Base-by-base conservation (phyloP, 2,888 invertebrate genomes). In the Ecliptopera silaceata region DNA sequence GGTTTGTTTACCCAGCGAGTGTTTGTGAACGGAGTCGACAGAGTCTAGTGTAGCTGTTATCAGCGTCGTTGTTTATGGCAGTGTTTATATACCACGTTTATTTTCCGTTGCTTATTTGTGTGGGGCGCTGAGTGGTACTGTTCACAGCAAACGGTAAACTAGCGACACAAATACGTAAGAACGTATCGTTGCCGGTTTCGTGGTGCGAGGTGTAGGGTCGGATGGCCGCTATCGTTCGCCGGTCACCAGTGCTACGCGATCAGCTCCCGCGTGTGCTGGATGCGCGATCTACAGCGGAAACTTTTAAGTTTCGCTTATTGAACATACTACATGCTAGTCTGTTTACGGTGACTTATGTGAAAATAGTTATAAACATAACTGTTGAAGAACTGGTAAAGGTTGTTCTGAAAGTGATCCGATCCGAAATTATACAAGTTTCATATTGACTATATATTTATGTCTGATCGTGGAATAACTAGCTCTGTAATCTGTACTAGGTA, bases 171-270 rank as follows among this genome's bases (percentile, higher is more conserved):
- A 68, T 66, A 67, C 74, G 77, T 70, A 66, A 56, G 61, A 60
- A 65, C 57, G 70, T 69, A 66, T 75, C 77, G 82, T 66, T 66
- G 67, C 57, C 66, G 64, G 69, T 80, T 49, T 75, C 82, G 79
- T 84, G 81, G 89, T 89, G 86, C 72, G 71, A 76, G 86, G 66
- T 70, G 68, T 79, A 82, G 88, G 88, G 87, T 86, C 87, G 88
- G 78, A 74, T 79, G 75, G 77, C 77, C 79, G 84, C 88, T 90
- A 90, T 89, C 90, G 88, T 88, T 82, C 88, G 88, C 78, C 85
- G 82, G 80, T 76, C 82, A 80, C 80, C 86, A 89, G 88, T 89
- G 81, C 81, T 79, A 84, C 79, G 86, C 86, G 86, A 84, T 75
- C 86, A 74, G 80, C 80, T 82, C 76, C 73, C 75, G 78, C 77